Evolutionary conservation across 2,888 invertebrate genomes (phyloP), one percentile per base, ranked within the genome.

Genomic region (Limenitis camilla): DNA sequence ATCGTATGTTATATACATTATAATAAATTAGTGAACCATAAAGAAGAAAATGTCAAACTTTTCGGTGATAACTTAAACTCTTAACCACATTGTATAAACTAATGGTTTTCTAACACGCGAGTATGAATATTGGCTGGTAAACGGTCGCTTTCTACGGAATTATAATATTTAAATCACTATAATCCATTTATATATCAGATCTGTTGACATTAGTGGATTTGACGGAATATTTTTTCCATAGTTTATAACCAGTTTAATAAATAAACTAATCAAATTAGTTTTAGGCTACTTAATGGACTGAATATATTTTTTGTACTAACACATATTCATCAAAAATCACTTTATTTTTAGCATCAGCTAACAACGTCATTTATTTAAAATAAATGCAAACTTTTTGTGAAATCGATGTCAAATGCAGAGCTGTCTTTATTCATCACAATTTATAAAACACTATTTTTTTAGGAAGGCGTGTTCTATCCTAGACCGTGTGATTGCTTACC

Each of bases 141-240:
- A 59, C 32, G 44, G 33, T 29, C 53, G 55, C 64, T 62, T 61
- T 62, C 62, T 61, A 61, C 54, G 46, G 47, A 40, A 64, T 65
- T 66, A 62, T 55, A 66, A 64, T 63, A 64, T 64, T 65, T 59
- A 65, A 56, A 61, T 62, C 56, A 49, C 53, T 49, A 43, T 60
- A 59, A 61, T 60, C 59, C 56, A 40, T 48, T 58, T 52, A 55
- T 58, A 61, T 61, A 46, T 55, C 49, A 45, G 1, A 60, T 39
- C 56, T 62, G 59, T 58, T 56, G 61, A 61, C 58, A 53, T 45
- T 49, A 49, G 52, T 52, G 49, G 33, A 40, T 49, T 49, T 52
- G 39, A 35, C 36, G 36, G 40, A 49, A 47, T 36, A 46, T 32
- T 33, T 42, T 29, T 40, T 51, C 48, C 47, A 44, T 32, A 44